Conservation (phyloP, 2,888 invertebrate species). For the Drosophila percnosoma region DNA sequence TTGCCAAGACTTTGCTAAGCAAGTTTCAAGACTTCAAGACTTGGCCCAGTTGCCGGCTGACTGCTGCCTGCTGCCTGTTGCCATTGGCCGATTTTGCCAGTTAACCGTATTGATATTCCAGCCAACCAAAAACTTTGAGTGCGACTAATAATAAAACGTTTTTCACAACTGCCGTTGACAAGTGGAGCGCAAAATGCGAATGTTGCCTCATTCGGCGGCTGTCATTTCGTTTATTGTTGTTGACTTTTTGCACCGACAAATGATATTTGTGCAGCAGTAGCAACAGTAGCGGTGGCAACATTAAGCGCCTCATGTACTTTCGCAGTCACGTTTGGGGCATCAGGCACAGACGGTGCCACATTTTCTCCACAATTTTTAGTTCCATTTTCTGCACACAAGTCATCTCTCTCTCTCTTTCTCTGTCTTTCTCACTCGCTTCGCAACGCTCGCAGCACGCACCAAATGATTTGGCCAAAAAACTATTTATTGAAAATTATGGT, state of each 20-base stretch:
- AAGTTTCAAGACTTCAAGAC: conserved; percentile 8
- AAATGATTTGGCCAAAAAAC: conserved; percentile 69
- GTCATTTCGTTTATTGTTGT: conserved; percentile 69
- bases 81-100: neutral
- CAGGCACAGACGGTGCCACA: conserved; percentile 72
- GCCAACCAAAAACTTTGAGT: conserved; percentile 9
- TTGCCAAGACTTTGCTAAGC: conserved; percentile 32
- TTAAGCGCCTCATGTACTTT: conserved; percentile 52
- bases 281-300: conserved; percentile 1
- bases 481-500: conserved; percentile 79
- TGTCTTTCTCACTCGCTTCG: neutral
- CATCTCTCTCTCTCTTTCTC: neutral
- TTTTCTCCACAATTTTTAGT: conserved; percentile 17
- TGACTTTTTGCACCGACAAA: conserved; percentile 51
- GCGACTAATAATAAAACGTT: conserved; percentile 64
- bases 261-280: conserved; percentile 41
- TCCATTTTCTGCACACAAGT: neutral
- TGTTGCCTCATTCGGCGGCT: conserved; percentile 30
- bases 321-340: conserved; percentile 73
- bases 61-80: neutral
- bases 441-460: conserved; percentile 58
- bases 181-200: conserved; percentile 32
- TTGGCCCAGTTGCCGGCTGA: neutral
- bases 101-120: conserved; percentile 24
- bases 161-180: conserved; percentile 64